Conservation (phyloP, 2,888 invertebrate species). For the Drosophila mulleri region DNA sequence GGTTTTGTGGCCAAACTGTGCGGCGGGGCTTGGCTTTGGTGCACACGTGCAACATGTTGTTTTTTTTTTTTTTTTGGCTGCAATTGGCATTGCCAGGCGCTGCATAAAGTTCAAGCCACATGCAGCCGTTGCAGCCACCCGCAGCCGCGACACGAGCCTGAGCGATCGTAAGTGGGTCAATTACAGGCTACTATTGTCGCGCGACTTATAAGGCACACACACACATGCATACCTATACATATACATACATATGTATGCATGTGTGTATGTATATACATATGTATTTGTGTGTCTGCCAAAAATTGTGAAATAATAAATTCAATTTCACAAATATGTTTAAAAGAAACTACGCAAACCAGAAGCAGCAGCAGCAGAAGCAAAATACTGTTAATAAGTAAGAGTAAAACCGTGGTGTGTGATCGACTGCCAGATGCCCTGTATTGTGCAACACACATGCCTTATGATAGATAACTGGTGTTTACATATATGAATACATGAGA, state of each 20-base stretch:
- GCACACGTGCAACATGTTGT: constrained; percentile 69
- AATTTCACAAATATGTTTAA: constrained; percentile 73
- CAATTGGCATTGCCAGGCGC: constrained; percentile 59
- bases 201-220: constrained; percentile 41
- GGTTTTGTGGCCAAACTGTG: constrained; percentile 49
- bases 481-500: neutral
- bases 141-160: constrained; percentile 35
- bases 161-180: constrained; percentile 68
- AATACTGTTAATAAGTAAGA: constrained; percentile 37
- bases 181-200: constrained; percentile 74
- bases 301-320: constrained; percentile 73
- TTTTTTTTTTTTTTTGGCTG: constrained; percentile 24
- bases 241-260: neutral
- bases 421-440: neutral
- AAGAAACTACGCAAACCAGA: constrained; percentile 43
- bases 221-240: neutral
- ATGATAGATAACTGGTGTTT: neutral
- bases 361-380: constrained; percentile 28
- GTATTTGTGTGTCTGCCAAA: constrained; percentile 27
- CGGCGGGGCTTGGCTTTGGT: constrained; percentile 55
- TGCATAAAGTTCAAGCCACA: constrained; percentile 57
- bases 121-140: constrained; percentile 31
- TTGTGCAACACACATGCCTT: too few species aligned
- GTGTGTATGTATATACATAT: neutral
- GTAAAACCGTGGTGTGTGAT: neutral